phyloP scores from a whole-genome alignment of 2,113 vertebrate species.

The Ptyas mucosa region DNA sequence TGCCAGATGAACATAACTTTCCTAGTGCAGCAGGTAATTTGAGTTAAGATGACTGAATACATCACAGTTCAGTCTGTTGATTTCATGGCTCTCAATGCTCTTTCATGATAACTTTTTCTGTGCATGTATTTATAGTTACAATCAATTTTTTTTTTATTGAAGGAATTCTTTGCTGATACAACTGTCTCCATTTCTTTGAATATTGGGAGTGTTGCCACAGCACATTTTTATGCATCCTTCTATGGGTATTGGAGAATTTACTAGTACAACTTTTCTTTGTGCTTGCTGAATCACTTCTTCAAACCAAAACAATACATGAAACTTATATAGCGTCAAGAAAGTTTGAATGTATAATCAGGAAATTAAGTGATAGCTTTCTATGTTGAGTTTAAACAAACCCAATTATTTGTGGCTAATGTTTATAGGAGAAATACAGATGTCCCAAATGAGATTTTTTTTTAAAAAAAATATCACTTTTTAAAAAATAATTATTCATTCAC shows the following conservation, averaged over 20 bases:
- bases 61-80: neutral
- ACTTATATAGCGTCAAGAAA: neutral
- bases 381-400: neutral
- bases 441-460: neutral
- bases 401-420: neutral
- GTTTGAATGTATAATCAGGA: neutral
- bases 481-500: neutral
- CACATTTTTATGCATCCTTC: neutral
- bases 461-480: neutral
- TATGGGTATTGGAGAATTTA: neutral
- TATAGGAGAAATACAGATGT: neutral
- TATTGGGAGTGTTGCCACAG: neutral
- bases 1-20: neutral
- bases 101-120: neutral
- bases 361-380: neutral
- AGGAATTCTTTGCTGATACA: neutral
- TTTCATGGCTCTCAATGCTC: neutral
- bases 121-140: neutral
- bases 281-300: neutral
- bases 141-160: neutral
- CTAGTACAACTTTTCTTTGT: neutral
- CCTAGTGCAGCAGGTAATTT: neutral
- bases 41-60: neutral
- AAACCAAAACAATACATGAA: neutral
- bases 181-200: neutral